phyloP scores from a whole-genome alignment of 2,888 invertebrate species.

The Brachycybe producta region DNA sequence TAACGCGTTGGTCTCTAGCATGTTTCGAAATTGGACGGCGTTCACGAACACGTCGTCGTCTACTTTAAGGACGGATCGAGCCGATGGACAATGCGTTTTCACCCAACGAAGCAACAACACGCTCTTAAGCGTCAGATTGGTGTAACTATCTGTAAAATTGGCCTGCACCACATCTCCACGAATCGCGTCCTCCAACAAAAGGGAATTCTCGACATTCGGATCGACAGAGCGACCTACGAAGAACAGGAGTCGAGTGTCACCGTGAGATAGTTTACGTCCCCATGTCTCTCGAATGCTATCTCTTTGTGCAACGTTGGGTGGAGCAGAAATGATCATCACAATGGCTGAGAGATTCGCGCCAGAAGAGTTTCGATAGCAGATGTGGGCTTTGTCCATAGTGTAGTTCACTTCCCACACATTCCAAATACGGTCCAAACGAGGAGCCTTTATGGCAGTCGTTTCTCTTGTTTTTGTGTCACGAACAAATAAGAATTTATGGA shows the following conservation, averaged over 20 bases:
- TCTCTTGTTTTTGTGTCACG: neutral
- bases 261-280: conserved; percentile 50
- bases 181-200: conserved; percentile 50
- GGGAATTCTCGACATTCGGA: conserved; percentile 35
- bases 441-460: conserved; percentile 10
- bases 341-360: conserved; percentile 32
- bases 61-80: conserved; percentile 62
- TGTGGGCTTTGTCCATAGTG: conserved; percentile 37
- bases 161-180: conserved; percentile 71
- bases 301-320: conserved; percentile 51
- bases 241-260: conserved; percentile 39
- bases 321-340: conserved; percentile 59
- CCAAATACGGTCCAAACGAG: conserved; percentile 11
- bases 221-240: conserved; percentile 48
- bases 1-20: conserved; percentile 28
- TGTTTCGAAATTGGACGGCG: conserved; percentile 47
- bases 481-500: neutral
- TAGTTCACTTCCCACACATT: conserved; percentile 44
- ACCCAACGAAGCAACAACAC: conserved; percentile 73
- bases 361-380: conserved; percentile 21
- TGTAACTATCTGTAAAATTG: conserved; percentile 67
- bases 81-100: conserved; percentile 47
- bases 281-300: conserved; percentile 56
- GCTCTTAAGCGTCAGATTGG: conserved; percentile 72
- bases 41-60: conserved; percentile 80